These are phyloP conservation scores for Alouatta palliata DNA, from an alignment of 2,113 vertebrate genomes.

Conservation along the genomic window DNA sequence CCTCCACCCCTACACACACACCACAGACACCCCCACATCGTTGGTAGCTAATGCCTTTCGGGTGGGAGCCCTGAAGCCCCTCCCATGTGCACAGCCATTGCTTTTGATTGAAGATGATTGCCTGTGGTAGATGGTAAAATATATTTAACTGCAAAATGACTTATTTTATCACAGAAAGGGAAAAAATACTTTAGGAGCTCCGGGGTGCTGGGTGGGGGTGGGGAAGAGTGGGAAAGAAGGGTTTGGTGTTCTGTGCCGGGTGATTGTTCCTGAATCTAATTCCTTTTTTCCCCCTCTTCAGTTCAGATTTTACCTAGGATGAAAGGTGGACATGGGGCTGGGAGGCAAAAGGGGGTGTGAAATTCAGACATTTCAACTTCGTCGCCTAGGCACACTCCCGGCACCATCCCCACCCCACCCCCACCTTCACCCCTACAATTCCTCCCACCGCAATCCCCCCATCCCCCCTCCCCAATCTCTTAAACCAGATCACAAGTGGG, in stretches of 20 bases:
- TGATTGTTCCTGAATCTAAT: not conserved
- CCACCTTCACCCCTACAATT: not conserved
- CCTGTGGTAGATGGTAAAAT: not conserved
- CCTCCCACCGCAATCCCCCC: no score
- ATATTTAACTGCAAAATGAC: slow-evolving; percentile 4
- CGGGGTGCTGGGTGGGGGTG: not conserved
- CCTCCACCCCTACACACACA: not conserved
- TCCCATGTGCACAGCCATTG: not conserved
- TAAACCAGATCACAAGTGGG: slow-evolving; percentile 43
- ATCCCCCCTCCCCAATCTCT: not conserved
- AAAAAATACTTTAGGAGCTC: not conserved
- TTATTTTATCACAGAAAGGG: not conserved
- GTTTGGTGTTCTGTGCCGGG: not conserved
- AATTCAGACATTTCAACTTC: not conserved
- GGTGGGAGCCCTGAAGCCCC: not conserved
- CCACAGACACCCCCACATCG: not conserved
- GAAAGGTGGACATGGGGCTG: not conserved
- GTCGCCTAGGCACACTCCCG: not conserved
- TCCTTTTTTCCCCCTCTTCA: not conserved
- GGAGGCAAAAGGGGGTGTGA: not conserved
- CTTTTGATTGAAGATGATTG: slow-evolving; percentile 31
- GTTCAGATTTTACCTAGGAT: slow-evolving; percentile 33
- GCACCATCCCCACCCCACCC: no score
- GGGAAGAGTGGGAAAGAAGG: not conserved
- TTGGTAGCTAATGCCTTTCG: not conserved